These are phyloP conservation scores for Argopecten irradians DNA, from an alignment of 1,140 invertebrate species.

Conservation along the genomic window DNA sequence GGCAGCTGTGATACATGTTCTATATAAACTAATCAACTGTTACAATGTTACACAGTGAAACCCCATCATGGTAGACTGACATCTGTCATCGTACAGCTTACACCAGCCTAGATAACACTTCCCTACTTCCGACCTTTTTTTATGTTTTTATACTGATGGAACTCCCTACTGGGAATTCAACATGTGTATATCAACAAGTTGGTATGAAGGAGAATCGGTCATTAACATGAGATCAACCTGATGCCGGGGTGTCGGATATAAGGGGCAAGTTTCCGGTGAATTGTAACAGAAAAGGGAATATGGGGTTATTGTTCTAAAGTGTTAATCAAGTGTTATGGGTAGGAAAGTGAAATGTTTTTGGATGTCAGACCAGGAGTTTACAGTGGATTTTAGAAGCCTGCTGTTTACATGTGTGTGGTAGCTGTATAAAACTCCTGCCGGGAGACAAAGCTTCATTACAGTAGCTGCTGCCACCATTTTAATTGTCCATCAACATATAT, in stretches of 20 bases:
- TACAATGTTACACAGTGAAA: background rate
- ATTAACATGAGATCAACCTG: background rate
- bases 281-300: background rate
- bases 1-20: background rate
- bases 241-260: background rate
- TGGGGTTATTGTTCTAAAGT: background rate
- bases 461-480: background rate
- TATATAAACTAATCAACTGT: conserved; percentile 5
- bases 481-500: background rate
- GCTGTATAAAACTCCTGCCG: background rate
- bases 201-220: background rate
- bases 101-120: background rate
- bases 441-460: background rate
- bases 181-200: conserved; percentile 18
- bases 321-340: background rate
- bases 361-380: background rate
- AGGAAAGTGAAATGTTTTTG: background rate
- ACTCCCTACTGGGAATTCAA: background rate
- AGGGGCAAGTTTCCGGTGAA: conserved; percentile 7
- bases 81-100: background rate
- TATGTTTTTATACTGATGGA: background rate
- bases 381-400: background rate
- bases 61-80: background rate
- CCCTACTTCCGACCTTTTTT: background rate
- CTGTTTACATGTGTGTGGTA: background rate